Evolutionary conservation across 2,113 vertebrate genomes (phyloP).

Genomic region (Saccopteryx leptura): DNA sequence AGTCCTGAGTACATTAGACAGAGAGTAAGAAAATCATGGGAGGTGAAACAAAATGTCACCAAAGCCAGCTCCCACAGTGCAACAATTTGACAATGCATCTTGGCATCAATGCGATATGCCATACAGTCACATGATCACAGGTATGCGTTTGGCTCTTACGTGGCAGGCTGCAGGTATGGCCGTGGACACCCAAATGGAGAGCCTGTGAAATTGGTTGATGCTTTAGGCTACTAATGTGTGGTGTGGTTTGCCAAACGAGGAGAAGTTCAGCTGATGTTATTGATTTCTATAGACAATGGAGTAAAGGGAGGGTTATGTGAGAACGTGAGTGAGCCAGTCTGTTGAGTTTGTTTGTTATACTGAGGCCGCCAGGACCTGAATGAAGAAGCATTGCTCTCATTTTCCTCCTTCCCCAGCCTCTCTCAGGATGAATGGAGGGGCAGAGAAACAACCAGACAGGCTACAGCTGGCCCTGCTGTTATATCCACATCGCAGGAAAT

Average conservation of each 20-base stretch:
- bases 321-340: fast-evolving
- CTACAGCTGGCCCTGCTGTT: fast-evolving
- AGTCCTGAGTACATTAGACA: no score
- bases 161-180: no score
- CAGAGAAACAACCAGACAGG: not conserved
- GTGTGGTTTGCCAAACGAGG: not conserved
- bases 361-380: not conserved
- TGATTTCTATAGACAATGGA: not conserved
- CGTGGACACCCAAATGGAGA: not conserved
- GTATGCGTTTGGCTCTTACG: no score
- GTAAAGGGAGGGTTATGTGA: not conserved
- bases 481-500: fast-evolving
- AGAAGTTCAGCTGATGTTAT: not conserved
- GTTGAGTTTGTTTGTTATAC: not conserved
- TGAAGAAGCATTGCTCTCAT: not conserved
- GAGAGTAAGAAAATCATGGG: no score
- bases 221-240: not conserved
- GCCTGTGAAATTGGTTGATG: not conserved
- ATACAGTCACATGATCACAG: no score
- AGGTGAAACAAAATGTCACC: no score
- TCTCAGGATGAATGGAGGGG: not conserved
- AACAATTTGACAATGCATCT: no score
- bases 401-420: not conserved
- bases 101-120: no score
- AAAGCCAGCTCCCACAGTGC: no score